Percentiles rank a stretch among this genome's conserved stretches.
Evolutionary conservation across 2,113 vertebrate genomes (phyloP).

Genomic region (Catharus minimus): DNA sequence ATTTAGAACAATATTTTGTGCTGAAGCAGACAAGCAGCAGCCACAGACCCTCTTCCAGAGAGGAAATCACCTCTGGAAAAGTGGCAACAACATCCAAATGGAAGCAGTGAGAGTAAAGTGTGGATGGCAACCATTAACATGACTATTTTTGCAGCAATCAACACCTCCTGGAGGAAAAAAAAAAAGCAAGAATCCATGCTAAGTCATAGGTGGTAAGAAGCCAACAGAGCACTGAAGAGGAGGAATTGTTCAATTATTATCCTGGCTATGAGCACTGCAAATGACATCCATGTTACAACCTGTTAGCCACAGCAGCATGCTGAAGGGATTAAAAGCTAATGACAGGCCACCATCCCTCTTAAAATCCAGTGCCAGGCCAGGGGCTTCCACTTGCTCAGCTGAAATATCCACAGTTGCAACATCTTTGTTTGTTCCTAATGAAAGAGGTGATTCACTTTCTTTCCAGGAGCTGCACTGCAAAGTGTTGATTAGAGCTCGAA

Average conservation of each 20-base stretch:
- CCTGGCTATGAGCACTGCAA: neutral
- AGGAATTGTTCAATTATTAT: constrained; percentile 19
- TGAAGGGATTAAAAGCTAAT: constrained; percentile 34
- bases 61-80: constrained; percentile 16
- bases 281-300: constrained; percentile 45
- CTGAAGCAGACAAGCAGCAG: neutral
- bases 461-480: neutral
- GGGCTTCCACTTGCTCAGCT: constrained; percentile 30
- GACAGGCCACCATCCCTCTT: neutral
- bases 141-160: constrained; percentile 35
- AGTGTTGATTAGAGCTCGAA: neutral
- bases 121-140: neutral
- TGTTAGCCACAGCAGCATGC: neutral
- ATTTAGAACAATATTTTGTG: neutral
- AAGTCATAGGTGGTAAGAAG: constrained; percentile 38
- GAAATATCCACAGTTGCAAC: constrained; percentile 10
- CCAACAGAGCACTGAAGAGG: neutral
- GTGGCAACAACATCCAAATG: neutral
- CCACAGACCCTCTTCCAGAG: neutral
- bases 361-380: neutral
- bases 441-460: constrained; percentile 38
- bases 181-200: neutral
- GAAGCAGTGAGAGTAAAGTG: neutral
- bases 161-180: neutral
- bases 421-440: neutral